Conservation (phyloP, 2,797 vertebrate genomes). For the Spinus olivaceus region DNA sequence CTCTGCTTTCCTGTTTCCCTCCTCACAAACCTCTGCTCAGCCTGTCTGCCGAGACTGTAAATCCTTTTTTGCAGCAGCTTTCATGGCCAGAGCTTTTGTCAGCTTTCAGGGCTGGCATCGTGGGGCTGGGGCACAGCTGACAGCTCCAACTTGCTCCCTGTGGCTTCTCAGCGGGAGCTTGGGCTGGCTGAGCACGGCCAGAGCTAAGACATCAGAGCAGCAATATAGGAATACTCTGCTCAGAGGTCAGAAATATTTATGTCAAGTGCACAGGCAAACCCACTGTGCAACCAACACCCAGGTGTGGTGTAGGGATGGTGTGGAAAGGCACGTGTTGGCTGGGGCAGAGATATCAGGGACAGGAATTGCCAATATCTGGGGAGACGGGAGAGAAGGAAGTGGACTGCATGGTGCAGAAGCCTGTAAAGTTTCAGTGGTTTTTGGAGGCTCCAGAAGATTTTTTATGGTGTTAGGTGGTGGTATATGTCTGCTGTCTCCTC, state of each 20-base stretch:
- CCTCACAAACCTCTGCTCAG: not conserved
- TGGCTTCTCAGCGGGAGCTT: not conserved
- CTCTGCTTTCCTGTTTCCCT: not conserved
- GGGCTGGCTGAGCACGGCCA: not conserved
- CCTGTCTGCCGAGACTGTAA: not conserved
- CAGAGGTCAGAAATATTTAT: not conserved
- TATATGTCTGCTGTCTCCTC: not conserved
- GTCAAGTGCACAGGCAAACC: not conserved
- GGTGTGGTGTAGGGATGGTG: not conserved
- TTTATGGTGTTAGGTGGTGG: not conserved
- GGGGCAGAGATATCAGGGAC: not conserved
- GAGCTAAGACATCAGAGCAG: not conserved
- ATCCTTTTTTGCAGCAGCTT: not conserved
- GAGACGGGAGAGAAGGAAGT: not conserved
- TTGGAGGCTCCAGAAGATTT: not conserved
- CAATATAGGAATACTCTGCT: not conserved
- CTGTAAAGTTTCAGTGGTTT: not conserved
- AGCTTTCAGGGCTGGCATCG: not conserved
- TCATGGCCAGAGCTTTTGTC: not conserved
- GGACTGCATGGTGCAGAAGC: not conserved
- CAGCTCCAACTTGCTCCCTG: not conserved
- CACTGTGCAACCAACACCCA: rapidly evolving
- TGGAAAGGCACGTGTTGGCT: rapidly evolving
- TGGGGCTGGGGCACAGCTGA: not conserved
- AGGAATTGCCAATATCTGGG: not conserved